phyloP scores from a whole-genome alignment of 2,797 vertebrate genomes.

The Uromys caudimaculatus region DNA sequence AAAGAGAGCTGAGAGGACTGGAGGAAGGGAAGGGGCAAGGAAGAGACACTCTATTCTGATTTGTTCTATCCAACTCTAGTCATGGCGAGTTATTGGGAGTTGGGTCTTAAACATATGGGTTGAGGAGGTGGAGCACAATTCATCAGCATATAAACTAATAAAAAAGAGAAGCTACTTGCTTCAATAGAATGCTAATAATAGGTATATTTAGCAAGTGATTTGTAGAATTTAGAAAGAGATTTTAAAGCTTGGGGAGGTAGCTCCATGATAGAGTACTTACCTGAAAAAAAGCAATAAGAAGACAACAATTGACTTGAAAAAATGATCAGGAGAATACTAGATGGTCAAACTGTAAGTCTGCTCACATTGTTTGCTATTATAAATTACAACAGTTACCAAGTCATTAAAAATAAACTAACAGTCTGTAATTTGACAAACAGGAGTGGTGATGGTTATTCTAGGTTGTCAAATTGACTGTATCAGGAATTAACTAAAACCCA shows the following conservation, averaged over 20 bases:
- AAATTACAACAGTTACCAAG: neutral
- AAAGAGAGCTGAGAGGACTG: neutral
- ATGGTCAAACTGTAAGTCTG: neutral
- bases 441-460: neutral
- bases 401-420: neutral
- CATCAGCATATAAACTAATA: neutral
- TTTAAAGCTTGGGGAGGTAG: neutral
- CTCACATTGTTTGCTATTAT: neutral
- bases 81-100: neutral
- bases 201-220: neutral
- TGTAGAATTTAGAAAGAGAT: neutral
- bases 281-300: neutral
- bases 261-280: neutral
- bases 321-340: neutral
- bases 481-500: neutral
- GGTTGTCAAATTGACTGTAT: neutral
- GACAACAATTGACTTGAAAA: neutral
- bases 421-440: neutral
- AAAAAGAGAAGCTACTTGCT: neutral
- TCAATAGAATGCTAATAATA: slow-evolving; percentile 36
- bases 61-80: neutral
- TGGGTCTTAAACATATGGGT: slow-evolving; percentile 3
- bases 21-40: neutral
- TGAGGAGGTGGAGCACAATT: neutral
- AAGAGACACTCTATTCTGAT: neutral